Percentiles rank a stretch among this genome's conserved stretches.
Conservation (phyloP, 2,797 vertebrate species). For the Oreochromis mossambicus region DNA sequence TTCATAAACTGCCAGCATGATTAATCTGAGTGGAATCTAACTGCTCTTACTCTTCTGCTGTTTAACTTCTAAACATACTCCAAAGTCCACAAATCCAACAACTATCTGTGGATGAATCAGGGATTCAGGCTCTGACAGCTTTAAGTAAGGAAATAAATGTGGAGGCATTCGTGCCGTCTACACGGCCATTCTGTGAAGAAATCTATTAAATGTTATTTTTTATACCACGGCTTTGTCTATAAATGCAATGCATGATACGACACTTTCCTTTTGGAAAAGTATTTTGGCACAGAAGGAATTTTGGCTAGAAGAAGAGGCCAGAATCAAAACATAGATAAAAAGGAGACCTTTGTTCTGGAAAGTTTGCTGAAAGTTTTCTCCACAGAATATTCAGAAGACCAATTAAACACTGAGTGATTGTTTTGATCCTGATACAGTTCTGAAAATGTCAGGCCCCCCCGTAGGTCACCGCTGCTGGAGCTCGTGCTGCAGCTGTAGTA, state of each 20-base stretch:
- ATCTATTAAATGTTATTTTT: too few relatives aligned
- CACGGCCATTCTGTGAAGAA: too few relatives aligned
- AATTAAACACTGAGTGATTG: neutral
- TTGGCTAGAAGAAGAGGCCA: neutral
- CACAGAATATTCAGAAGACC: neutral
- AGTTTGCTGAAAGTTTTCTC: neutral
- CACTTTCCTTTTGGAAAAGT: neutral
- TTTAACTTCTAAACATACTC: neutral
- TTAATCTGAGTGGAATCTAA: neutral
- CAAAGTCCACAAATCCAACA: neutral
- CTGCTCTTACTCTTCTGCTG: neutral
- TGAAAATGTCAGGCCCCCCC: neutral
- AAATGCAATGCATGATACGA: accelerated
- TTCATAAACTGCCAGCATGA: neutral
- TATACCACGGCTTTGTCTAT: neutral
- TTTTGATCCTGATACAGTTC: neutral
- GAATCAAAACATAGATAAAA: neutral
- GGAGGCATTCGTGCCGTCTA: too few relatives aligned
- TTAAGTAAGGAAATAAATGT: too few relatives aligned
- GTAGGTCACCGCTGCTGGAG: neutral
- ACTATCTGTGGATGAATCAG: neutral
- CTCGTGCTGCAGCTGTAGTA: neutral
- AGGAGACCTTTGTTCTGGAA: neutral
- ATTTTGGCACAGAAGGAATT: neutral
- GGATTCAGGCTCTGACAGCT: neutral